phyloP scores from a whole-genome alignment of 1,140 invertebrate genomes.

The Geopemphigus sp. region DNA sequence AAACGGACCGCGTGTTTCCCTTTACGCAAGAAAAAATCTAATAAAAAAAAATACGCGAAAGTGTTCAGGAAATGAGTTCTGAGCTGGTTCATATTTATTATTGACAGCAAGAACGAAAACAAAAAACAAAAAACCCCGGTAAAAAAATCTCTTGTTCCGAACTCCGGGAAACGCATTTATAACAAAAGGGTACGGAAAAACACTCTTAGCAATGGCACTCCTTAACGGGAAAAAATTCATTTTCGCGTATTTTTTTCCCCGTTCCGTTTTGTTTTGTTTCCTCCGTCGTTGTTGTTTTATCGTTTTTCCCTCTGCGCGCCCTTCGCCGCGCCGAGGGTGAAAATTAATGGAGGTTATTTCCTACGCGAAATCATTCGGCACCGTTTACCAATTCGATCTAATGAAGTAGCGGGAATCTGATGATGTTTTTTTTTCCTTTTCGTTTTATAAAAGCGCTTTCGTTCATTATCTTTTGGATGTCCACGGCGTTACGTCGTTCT shows the following conservation, averaged over 20 bases:
- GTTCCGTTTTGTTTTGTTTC: constrained; percentile 35
- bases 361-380: constrained; percentile 45
- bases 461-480: constrained; percentile 7
- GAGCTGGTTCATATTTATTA: constrained; percentile 49
- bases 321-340: constrained; percentile 33
- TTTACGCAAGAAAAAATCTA: constrained; percentile 47
- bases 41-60: constrained; percentile 43
- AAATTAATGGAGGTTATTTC: constrained; percentile 50
- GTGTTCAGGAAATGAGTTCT: constrained; percentile 48
- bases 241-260: constrained; percentile 37
- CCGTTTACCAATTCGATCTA: constrained; percentile 47
- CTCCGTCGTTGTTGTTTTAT: constrained; percentile 49
- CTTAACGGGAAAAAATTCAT: constrained; percentile 50
- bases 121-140: constrained; percentile 27
- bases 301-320: constrained; percentile 10
- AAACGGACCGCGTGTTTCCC: constrained; percentile 26
- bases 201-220: constrained; percentile 49
- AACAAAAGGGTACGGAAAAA: constrained; percentile 49
- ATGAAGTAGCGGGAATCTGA: constrained; percentile 38
- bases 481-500: background rate
- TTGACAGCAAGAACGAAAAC: constrained; percentile 43
- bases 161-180: constrained; percentile 49
- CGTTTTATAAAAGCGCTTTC: constrained; percentile 4
- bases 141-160: constrained; percentile 34
- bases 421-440: background rate